Evolutionary conservation across 35 echinoderm and acorn worm genomes (phyloP), one percentile per base, ranked within the genome.

Genomic region (Lytechinus variegatus): DNA sequence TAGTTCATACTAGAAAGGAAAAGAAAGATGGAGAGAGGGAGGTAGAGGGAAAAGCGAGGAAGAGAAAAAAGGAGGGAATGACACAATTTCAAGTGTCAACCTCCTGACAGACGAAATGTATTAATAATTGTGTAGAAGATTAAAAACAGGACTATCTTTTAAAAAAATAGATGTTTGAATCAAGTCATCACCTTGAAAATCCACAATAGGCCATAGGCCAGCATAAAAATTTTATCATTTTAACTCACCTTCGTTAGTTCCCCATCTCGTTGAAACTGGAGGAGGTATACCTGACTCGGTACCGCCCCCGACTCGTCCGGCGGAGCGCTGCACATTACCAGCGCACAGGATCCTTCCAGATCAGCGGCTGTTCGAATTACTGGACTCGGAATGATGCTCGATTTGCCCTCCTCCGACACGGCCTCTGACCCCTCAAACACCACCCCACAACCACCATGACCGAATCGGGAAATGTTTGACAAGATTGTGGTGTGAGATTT

Each of bases 391-490:
- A 33, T 86, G 27, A 95, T 87, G 8, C 56, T 79, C 0, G 87
- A 86, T 0, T 53, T 91, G 27, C 28, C 28, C 27, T 87, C 53
- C 21, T 92, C 57, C 21, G 90, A 94, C 27, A 51, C 88, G 9
- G 61, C 52, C 56, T 95, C 95, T 8, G 95, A 87, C 24, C 96
- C 94, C 1, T 95, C 54, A 16, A 95, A 95, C 11, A 96, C 12
- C 27, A 93, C 89, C 28, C 94, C 94, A 66, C 92, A 96, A 16
- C 96, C 95, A 55, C 96, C 95, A 56, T 97, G 93, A 29, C 97
- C 97, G 86, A 92, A 91, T 1, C 54, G 53, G 21, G 97, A 95
- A 55, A 98, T 54, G 94, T 98, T 98, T 53, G 97, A 96, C 28
- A 98, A 72, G 3, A 97, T 87, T 57, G 90, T 96, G 54, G 92